Percentiles rank a stretch among this genome's conserved stretches.
Conservation (phyloP, 1,140 invertebrate genomes). For the Capitella teleta region DNA sequence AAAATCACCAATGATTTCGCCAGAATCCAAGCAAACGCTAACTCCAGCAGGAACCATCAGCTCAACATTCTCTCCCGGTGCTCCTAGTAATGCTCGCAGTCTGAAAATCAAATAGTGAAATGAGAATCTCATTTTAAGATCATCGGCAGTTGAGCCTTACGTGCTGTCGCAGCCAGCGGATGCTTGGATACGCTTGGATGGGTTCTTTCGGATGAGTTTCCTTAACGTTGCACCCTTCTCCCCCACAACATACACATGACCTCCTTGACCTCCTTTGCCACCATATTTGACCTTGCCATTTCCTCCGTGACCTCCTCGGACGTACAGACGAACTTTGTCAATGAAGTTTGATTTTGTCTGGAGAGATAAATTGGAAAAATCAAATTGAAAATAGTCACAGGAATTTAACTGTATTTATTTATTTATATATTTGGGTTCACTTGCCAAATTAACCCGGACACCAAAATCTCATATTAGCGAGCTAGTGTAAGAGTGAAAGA, state of each 20-base stretch:
- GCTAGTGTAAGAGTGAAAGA: too few species aligned
- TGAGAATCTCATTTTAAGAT: not conserved
- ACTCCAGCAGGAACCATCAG: constrained; percentile 67
- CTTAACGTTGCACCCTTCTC: constrained; percentile 52
- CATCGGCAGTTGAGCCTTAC: constrained; percentile 11
- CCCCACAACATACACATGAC: constrained; percentile 61
- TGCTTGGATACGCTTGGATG: constrained; percentile 51
- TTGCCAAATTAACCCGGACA: too few species aligned
- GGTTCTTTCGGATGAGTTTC: constrained; percentile 45
- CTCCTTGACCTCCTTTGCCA: constrained; percentile 74
- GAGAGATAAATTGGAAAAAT: too few species aligned
- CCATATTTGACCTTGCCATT: constrained; percentile 66
- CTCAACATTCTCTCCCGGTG: constrained; percentile 54
- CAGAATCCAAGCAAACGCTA: constrained; percentile 4
- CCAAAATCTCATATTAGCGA: too few species aligned
- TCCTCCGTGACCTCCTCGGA: constrained; percentile 65
- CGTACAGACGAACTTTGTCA: constrained; percentile 59
- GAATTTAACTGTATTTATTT: too few species aligned
- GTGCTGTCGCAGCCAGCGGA: constrained; percentile 58
- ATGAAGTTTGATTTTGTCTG: too few species aligned
- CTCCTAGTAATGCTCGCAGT: constrained; percentile 49
- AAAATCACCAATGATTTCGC: not conserved
- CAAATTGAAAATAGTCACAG: too few species aligned
- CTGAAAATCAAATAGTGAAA: constrained; percentile 3
- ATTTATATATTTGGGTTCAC: too few species aligned